phyloP scores from a whole-genome alignment of 2,888 invertebrate genomes.

The Agelastica alni region DNA sequence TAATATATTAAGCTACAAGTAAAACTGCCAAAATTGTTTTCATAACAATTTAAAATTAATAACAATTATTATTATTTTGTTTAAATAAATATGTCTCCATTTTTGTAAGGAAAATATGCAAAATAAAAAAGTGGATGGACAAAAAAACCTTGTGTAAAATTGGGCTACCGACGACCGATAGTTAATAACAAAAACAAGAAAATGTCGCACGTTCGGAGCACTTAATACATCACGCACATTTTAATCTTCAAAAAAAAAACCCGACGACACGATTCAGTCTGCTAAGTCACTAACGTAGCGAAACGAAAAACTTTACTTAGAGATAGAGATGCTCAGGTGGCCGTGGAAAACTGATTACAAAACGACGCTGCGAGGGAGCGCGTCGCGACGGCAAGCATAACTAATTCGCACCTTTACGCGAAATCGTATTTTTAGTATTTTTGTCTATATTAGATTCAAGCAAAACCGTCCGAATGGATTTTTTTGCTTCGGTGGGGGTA shows the following conservation, averaged over 20 bases:
- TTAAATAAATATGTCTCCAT: no score
- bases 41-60: no score
- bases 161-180: no score
- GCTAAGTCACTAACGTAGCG: slow-evolving; percentile 8
- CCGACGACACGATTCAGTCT: neutral
- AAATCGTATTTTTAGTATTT: slow-evolving; percentile 22
- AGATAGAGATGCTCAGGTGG: slow-evolving; percentile 43
- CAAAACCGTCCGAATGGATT: neutral
- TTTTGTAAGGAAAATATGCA: no score
- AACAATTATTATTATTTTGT: no score
- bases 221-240: neutral
- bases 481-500: no score
- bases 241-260: neutral
- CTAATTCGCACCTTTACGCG: slow-evolving; percentile 39
- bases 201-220: no score
- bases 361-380: slow-evolving; percentile 39
- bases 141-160: no score
- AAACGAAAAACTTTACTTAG: slow-evolving; percentile 9
- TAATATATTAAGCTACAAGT: no score
- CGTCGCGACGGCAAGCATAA: slow-evolving; percentile 47
- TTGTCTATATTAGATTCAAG: slow-evolving; percentile 16
- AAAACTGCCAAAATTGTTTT: no score
- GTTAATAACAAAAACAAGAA: slow-evolving; percentile 1
- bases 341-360: slow-evolving; percentile 46
- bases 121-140: no score